Base-by-base conservation (phyloP, 1,140 invertebrate species). In the Cyclina sinensis region DNA sequence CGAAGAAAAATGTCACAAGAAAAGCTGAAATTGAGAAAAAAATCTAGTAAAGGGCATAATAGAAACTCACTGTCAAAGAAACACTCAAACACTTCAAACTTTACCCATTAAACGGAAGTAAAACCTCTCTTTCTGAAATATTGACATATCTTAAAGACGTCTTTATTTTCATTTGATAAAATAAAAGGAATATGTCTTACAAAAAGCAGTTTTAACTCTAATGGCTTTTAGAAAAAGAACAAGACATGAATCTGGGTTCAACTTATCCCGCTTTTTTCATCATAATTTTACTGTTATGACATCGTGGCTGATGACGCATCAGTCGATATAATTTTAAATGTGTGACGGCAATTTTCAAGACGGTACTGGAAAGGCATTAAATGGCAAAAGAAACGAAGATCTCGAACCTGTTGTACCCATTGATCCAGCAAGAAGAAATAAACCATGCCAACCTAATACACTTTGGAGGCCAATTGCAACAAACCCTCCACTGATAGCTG, bases 401-500 rank as follows among this genome's bases (percentile, higher is more conserved):
- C 57, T n/a, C 48, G 3, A 39, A 89, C 87, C 87, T 43, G 48
- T 59, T 37, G 54, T 18, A 3, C 73, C 59, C 43, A 74, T 62
- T 46, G 16, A 21, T 3, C 65, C 65, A 16, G 79, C 80, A 21
- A 89, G 24, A 51, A 76, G n/a, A 59, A 83, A 89, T 48, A 89
- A n/a, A 11, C 80, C 79, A 73, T 76, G 79, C 87, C 87, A 89
- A 0, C 87, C 87, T 62, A 89, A 73, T 0, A 39, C 30, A 24
- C 43, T 51, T 35, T 82, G 21, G 18, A 83, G 27, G 14, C 24
- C 46, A 12, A 27, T n/a, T 11, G 62, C 68, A 5, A 89, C 9
- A 30, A 70, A 4, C 0, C 48, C 48, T 4, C 65, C 65, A 39
- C 51, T 78, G 24, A 84, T 54, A 9, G 57, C 39, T 27, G 32